Conservation (phyloP, 2,797 vertebrate genomes). For the Gadopsis bispinosus region DNA sequence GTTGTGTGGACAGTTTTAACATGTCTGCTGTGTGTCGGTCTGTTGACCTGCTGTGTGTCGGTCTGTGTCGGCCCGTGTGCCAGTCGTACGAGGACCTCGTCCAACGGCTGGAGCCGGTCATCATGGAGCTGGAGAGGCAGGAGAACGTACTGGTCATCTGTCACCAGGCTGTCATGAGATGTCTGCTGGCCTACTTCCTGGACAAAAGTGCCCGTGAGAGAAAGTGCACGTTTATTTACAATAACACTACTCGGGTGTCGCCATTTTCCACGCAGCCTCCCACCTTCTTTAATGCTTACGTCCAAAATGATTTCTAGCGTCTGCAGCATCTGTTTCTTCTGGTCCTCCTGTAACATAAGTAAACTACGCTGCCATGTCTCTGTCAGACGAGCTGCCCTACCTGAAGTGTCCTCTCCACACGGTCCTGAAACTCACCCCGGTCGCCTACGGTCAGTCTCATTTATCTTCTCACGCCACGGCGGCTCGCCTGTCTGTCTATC, state of each 20-base stretch:
- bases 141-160: slow-evolving; percentile 94
- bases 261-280: background rate
- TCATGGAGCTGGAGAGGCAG: slow-evolving; percentile 96
- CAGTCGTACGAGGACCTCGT: slow-evolving; percentile 95
- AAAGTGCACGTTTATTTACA: background rate
- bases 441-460: slow-evolving; percentile 83
- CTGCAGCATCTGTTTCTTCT: too few relatives aligned
- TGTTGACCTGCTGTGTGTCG: too few relatives aligned
- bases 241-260: background rate
- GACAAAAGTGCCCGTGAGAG: slow-evolving; percentile 90
- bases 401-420: slow-evolving; percentile 90
- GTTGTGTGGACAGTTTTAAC: too few relatives aligned
- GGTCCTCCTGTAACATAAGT: too few relatives aligned
- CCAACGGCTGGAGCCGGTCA: slow-evolving; percentile 93
- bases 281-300: background rate
- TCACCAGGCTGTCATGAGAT: slow-evolving; percentile 95
- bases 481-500: background rate
- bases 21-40: too few relatives aligned
- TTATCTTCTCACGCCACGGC: background rate
- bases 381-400: slow-evolving; percentile 88
- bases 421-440: slow-evolving; percentile 89
- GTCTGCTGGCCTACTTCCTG: slow-evolving; percentile 94
- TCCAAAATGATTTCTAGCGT: too few relatives aligned
- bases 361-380: too few relatives aligned
- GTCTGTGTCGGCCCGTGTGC: fast-evolving